These are phyloP conservation scores for Ptychadena robeensis DNA, from an alignment of 2,797 vertebrate species.

Conservation along the genomic window DNA sequence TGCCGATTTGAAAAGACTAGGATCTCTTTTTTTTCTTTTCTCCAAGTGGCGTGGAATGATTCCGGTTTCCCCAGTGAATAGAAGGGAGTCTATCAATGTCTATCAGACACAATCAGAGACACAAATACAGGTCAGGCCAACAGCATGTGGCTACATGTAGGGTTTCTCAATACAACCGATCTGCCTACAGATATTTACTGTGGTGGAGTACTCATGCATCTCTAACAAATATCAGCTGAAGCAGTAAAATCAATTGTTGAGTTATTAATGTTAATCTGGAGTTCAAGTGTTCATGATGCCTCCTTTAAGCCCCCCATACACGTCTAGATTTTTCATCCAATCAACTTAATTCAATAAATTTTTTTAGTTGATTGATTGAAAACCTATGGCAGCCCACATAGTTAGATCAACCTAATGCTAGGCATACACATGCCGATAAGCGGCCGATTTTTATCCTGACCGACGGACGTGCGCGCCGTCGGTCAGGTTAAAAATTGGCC, in stretches of 20 bases:
- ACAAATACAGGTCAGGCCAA: conserved; percentile 41
- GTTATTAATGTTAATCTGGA: neutral
- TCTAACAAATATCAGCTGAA: neutral
- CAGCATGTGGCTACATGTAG: conserved; percentile 33
- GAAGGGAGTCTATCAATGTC: conserved; percentile 21
- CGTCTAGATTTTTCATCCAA: no score
- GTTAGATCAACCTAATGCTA: no score
- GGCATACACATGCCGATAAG: no score
- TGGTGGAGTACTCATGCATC: neutral
- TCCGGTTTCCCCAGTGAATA: neutral
- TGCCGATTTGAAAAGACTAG: neutral
- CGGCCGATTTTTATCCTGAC: no score
- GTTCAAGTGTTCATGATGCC: no score
- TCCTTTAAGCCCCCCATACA: no score
- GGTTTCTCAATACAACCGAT: conserved; percentile 2
- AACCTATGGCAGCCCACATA: no score
- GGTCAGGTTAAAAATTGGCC: no score
- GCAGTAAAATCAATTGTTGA: neutral
- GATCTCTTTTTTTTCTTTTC: neutral
- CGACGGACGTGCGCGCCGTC: no score
- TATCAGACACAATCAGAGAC: conserved; percentile 19
- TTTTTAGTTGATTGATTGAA: no score
- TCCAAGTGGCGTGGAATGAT: neutral
- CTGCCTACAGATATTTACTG: neutral
- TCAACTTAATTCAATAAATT: no score